Percentiles rank a stretch among this genome's conserved stretches.
These are phyloP conservation scores for Plagodis dolabraria DNA, from an alignment of 2,888 invertebrate genomes.

Conservation along the genomic window DNA sequence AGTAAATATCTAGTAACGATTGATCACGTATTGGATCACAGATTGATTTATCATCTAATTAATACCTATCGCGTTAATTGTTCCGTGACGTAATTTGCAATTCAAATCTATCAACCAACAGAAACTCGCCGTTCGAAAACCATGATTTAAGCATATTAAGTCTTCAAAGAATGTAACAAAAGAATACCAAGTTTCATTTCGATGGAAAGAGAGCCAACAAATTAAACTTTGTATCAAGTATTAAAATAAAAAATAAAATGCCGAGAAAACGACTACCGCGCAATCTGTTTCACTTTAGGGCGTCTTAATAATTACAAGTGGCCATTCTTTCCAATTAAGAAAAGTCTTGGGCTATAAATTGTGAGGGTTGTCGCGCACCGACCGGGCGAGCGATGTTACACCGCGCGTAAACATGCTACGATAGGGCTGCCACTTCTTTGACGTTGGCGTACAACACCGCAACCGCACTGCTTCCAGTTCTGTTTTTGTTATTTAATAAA, in stretches of 20 bases:
- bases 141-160: not conserved
- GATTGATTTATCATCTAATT: not conserved
- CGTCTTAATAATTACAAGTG: constrained; percentile 85
- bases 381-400: constrained; percentile 62
- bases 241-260: constrained; percentile 64
- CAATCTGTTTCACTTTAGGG: constrained; percentile 85
- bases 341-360: constrained; percentile 83
- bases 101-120: not conserved
- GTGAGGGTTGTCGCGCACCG: constrained; percentile 72
- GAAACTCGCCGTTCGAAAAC: not conserved
- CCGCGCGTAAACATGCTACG: constrained; percentile 73
- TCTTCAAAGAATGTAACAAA: constrained; percentile 10
- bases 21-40: not conserved
- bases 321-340: constrained; percentile 85
- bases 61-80: not conserved
- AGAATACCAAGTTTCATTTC: constrained; percentile 45
- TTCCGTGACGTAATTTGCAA: not conserved
- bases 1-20: not conserved
- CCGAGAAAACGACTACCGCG: constrained; percentile 66
- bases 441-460: constrained; percentile 35
- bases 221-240: constrained; percentile 56
- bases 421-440: constrained; percentile 63
- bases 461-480: constrained; percentile 45
- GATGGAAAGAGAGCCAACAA: constrained; percentile 50
- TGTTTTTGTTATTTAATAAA: constrained; percentile 73